A percentile compares a stretch with the other conserved stretches of the same genome.
phyloP scores from a whole-genome alignment of 1,140 invertebrate genomes.

The Nebria ingens region DNA sequence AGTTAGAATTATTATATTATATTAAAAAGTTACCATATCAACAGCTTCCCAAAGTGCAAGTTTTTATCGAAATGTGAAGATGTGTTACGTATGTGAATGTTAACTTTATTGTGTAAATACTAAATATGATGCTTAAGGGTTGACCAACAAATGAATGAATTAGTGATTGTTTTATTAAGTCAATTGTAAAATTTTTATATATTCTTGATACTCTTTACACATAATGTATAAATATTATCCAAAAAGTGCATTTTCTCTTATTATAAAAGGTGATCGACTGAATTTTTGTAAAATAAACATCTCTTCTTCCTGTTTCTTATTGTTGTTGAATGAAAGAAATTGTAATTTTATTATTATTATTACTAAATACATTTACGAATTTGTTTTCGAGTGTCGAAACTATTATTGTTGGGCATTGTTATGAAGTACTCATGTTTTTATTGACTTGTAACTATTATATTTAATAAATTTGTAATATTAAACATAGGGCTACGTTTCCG shows the following conservation, averaged over 20 bases:
- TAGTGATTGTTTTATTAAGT: background rate
- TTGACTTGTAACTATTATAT: background rate
- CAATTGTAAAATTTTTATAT: background rate
- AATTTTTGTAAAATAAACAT: background rate
- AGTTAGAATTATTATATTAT: too few species aligned
- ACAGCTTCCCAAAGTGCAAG: background rate
- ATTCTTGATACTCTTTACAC: conserved; percentile 6
- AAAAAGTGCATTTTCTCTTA: background rate
- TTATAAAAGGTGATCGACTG: background rate
- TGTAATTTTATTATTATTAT: too few species aligned
- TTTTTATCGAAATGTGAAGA: background rate
- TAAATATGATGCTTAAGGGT: background rate
- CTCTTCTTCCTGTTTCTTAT: background rate
- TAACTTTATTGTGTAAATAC: background rate
- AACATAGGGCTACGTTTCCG: too few species aligned
- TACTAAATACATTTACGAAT: too few species aligned
- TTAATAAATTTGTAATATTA: conserved; percentile 1
- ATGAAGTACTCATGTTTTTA: background rate
- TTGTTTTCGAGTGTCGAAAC: too few species aligned
- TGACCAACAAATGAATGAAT: background rate
- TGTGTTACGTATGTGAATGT: background rate
- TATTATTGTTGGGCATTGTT: too few species aligned
- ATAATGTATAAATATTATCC: background rate
- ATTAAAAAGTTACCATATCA: background rate
- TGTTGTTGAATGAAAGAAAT: too few species aligned